Evolutionary conservation across 2,797 vertebrate genomes (phyloP), one percentile per base, ranked within the genome.

Genomic region (Muscicapa striata): DNA sequence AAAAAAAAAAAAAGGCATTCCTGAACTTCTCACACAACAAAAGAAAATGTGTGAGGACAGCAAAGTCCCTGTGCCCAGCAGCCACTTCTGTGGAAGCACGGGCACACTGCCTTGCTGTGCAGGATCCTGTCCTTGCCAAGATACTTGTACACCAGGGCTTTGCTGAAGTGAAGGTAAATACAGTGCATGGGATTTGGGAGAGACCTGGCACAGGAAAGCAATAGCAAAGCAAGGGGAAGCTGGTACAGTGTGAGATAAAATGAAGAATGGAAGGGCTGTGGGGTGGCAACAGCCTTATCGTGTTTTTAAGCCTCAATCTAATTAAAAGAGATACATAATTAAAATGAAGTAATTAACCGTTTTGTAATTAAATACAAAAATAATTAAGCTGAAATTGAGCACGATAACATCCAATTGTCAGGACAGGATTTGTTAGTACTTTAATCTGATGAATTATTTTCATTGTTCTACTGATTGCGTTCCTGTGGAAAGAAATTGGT

Each of bases 361-460:
- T 97, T 97, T 96, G 93, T 97, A 98, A 98, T 98, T 97, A 98
- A 97, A 98, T 97, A 96, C 88, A 93, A 96, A 98, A 98, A 97
- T 97, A 97, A 97, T 98, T 97, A 97, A 96, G 91, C 92, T 94
- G 93, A 97, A 98, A 98, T 97, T 96, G 97, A 97, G 95, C 94
- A 91, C 0, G 90, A 97, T 97, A 97, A 84, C 87, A 97, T 97
- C 96, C 90, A 95, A 75, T 97, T 97, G 97, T 96, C 94, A 73
- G 83, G 91, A 87, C 83, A 96, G 97, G 93, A 97, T 97, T 98
- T 97, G 97, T 97, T 94, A 95, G 90, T 88, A 79, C 87, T 95
- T 97, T 94, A 96, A 97, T 97, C 94, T 97, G 94, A 97, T 97
- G 94, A 97, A 95, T 97, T 86, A 74, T 94, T 97, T 94, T 96